Base-by-base conservation (phyloP, 2,797 vertebrate genomes). In the Urosaurus nigricauda region DNA sequence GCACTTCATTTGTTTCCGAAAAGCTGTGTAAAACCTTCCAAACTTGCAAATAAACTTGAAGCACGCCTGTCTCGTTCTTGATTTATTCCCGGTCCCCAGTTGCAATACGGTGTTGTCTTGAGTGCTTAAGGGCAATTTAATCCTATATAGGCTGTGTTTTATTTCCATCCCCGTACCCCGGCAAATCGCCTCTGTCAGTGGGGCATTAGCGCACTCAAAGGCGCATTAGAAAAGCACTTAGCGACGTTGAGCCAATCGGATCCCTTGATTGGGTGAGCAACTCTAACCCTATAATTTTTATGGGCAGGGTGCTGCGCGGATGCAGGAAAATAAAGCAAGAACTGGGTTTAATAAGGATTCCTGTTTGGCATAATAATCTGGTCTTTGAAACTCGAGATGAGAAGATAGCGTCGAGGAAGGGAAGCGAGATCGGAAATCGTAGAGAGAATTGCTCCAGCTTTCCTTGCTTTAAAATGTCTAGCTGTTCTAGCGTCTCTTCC, bases 201-300 rank as follows among this genome's bases (percentile, higher is more conserved):
- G 87, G 78, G 56, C 91, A 85, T 93, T 92, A 93, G 77, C 87
- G 5, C 90, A 91, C 88, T 58, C 88, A 92, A 88, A 85, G 82
- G 32, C 19, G 16, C 89, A 11, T 83, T 92, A 70, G 60, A 1
- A 86, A 43, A 83, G 87, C 89, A 29, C 92, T 95, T 93, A 74
- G 88, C 1, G 1, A 53, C 93, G 90, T 90, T 86, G 91, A 94
- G 84, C 92, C 86, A 4, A 17, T 84, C 82, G 87, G 80, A 89
- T 90, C n/a, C 1, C 91, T 93, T 90, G 68, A 0, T 29, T 93
- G 91, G 88, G 35, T 89, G 51, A 85, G 51, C 92, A 73, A 85
- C 91, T 91, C 89, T 80, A 83, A 78, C 89, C 88, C 93, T 94
- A 90, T 91, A 86, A 90, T 94, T 92, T 53, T 93, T 89, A 90